Evolutionary conservation across 2,113 vertebrate genomes (phyloP).

Genomic region (Callorhinus ursinus): DNA sequence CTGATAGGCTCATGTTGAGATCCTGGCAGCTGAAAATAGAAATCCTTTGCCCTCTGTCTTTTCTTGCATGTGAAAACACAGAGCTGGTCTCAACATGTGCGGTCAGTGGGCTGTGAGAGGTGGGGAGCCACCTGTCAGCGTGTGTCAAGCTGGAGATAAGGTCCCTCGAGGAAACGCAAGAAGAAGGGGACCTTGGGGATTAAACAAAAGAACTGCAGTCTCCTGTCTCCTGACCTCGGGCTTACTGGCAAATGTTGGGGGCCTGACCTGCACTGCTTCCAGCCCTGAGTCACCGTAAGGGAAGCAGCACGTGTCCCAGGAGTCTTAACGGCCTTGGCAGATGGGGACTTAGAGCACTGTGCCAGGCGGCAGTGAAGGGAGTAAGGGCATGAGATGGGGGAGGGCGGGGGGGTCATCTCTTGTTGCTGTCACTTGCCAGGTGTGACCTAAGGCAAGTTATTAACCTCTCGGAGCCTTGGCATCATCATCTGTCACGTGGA

Average conservation of each 20-base stretch:
- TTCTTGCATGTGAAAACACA: background rate
- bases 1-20: background rate
- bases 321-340: background rate
- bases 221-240: background rate
- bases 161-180: background rate
- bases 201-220: background rate
- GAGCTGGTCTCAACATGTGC: background rate
- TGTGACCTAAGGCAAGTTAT: background rate
- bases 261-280: background rate
- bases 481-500: background rate
- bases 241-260: background rate
- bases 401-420: background rate
- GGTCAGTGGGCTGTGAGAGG: background rate
- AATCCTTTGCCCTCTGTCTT: conserved; percentile 13
- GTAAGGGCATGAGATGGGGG: background rate
- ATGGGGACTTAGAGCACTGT: background rate
- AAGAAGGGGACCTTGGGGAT: accelerated
- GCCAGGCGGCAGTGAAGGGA: background rate
- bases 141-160: background rate
- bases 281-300: background rate
- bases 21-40: conserved; percentile 37
- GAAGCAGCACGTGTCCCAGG: background rate
- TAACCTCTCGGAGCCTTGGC: conserved; percentile 1
- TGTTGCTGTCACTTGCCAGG: background rate
- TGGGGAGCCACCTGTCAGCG: background rate